phyloP scores from a whole-genome alignment of 1,140 invertebrate species.

The Drosophila tropicalis region DNA sequence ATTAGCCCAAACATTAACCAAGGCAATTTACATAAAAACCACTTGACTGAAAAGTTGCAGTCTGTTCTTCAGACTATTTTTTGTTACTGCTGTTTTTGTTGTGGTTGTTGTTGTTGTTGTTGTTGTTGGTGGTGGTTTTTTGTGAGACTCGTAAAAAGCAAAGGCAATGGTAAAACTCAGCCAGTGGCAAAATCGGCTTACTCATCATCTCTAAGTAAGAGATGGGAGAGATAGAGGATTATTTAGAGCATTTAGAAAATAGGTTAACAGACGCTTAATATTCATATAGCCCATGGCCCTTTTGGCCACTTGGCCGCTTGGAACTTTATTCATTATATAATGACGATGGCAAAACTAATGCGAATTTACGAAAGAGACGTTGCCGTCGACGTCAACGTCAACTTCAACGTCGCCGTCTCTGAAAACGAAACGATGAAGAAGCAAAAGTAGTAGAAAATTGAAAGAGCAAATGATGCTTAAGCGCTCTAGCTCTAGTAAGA shows the following conservation, averaged over 20 bases:
- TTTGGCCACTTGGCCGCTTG: slow-evolving; percentile 40
- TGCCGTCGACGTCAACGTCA: neutral
- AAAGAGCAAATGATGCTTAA: neutral
- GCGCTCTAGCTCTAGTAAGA: neutral
- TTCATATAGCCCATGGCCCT: slow-evolving; percentile 59
- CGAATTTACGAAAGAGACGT: slow-evolving; percentile 23
- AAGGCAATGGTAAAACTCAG: neutral
- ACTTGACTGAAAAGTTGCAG: slow-evolving; percentile 61
- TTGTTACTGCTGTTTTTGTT: neutral
- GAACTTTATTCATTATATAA: slow-evolving; percentile 78
- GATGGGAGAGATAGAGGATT: slow-evolving; percentile 42
- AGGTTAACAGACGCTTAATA: slow-evolving; percentile 79
- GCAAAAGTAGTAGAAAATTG: neutral
- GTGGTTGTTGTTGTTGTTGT: neutral
- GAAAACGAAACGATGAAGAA: slow-evolving; percentile 8
- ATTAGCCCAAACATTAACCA: slow-evolving; percentile 68
- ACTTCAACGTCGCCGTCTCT: neutral
- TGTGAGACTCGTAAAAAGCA: slow-evolving; percentile 47
- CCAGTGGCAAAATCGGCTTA: slow-evolving; percentile 32
- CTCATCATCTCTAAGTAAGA: slow-evolving; percentile 40
- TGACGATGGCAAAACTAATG: slow-evolving; percentile 71
- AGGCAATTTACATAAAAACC: slow-evolving; percentile 53
- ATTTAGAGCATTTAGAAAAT: slow-evolving; percentile 71
- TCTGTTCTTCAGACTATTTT: slow-evolving; percentile 34
- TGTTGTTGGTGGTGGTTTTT: neutral